phyloP scores from a whole-genome alignment of 2,888 invertebrate genomes.

The Aleiodes testaceus region DNA sequence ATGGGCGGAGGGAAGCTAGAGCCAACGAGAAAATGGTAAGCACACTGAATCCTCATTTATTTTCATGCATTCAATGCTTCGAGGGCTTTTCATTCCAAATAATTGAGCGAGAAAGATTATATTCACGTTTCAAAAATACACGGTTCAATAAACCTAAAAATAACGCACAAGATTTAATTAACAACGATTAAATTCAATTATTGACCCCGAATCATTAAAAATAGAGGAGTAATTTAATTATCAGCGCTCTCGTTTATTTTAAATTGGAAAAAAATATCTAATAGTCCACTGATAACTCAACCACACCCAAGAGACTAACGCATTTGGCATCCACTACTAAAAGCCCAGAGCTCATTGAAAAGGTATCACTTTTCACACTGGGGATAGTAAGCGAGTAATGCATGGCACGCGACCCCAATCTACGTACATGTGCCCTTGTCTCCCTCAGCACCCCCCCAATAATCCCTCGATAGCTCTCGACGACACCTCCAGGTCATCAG shows the following conservation, averaged over 20 bases:
- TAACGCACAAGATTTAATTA: not conserved
- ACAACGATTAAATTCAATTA: not conserved
- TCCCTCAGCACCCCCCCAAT: too few species aligned
- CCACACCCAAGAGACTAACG: not conserved
- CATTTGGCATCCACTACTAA: not conserved
- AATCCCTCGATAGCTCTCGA: too few species aligned
- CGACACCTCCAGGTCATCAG: too few species aligned
- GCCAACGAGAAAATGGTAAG: not conserved
- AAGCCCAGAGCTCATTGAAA: not conserved
- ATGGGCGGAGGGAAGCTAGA: not conserved
- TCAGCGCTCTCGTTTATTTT: too few species aligned
- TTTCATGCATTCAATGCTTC: slow-evolving; percentile 6
- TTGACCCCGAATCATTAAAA: too few species aligned
- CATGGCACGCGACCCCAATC: not conserved
- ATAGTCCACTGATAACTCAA: not conserved
- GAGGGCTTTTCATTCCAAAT: not conserved
- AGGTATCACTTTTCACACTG: not conserved
- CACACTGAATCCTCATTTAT: slow-evolving; percentile 4
- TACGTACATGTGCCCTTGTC: too few species aligned
- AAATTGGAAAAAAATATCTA: too few species aligned
- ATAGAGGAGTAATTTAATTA: too few species aligned
- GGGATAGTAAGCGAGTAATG: not conserved
- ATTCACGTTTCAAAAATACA: not conserved
- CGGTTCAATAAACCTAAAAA: slow-evolving; percentile 3
- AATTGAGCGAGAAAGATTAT: not conserved